phyloP scores from a whole-genome alignment of 64 coral and sea anemone genomes.

The Dendrophyllia cribrosa region DNA sequence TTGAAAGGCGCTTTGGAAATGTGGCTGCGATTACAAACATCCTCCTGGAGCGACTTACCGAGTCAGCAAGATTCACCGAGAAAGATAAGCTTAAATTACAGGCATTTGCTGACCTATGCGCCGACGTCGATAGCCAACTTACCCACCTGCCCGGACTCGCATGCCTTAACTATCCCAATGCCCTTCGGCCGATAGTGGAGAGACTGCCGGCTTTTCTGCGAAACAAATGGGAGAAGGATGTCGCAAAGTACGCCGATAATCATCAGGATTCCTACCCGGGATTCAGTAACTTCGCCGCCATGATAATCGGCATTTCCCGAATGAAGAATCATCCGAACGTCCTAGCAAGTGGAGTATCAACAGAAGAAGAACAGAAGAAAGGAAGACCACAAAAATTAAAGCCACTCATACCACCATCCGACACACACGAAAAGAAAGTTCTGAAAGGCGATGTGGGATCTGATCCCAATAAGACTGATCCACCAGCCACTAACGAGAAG shows the following conservation, averaged over 20 bases:
- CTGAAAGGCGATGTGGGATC: background rate
- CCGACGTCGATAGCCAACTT: slow-evolving; percentile 23
- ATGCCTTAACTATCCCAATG: slow-evolving; percentile 20
- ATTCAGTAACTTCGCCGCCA: background rate
- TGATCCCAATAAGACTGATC: background rate
- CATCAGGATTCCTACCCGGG: background rate
- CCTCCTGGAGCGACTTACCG: background rate
- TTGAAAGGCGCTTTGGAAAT: slow-evolving; percentile 33
- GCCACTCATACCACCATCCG: background rate
- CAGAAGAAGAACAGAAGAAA: background rate
- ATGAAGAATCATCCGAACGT: slow-evolving; percentile 55
- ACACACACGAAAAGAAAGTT: background rate
- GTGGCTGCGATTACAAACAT: background rate
- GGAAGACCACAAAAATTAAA: background rate
- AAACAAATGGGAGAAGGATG: slow-evolving; percentile 42
- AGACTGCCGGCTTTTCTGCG: background rate
- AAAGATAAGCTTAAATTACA: background rate
- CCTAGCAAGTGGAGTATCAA: background rate
- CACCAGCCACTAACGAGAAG: background rate
- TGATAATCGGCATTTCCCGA: background rate
- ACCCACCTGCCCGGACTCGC: background rate
- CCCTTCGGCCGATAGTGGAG: slow-evolving; percentile 4
- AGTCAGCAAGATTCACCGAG: background rate
- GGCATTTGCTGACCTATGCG: slow-evolving; percentile 13
- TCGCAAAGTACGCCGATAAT: slow-evolving; percentile 11